Evolutionary conservation across 2,797 vertebrate species (phyloP), one percentile per base, ranked within the genome.

Genomic region (Sylvia borin): DNA sequence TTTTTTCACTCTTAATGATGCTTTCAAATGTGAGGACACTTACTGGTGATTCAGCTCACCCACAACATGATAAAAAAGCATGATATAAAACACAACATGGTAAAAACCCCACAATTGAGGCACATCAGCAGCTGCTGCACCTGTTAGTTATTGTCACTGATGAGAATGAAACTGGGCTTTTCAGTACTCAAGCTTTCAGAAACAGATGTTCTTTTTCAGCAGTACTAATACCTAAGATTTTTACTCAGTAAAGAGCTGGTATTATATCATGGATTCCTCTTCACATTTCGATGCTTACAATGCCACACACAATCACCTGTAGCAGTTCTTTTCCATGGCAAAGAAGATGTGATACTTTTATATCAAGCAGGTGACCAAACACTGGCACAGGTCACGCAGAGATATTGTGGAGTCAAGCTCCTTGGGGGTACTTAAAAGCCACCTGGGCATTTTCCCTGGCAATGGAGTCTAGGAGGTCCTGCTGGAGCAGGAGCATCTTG

Each of bases 71-170:
- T 25, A 17, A 31, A 79, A 60, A 1, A 29, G 25, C 27, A 14
- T 15, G 6, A 36, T 20, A 16, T 10, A 51, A 64, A 58, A 2
- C 38, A 36, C 45, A 70, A 38, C 0, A 0, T 10, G 10, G 22
- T 40, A 42, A 67, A 80, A 88, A 2, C 2, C 16, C 13, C 34
- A 29, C 29, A 42, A 13, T 0, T n/a, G 60, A 62, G 24, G 27
- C 31, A 24, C 25, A 9, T 16, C n/a, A 62, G 45, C 32, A 65
- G 34, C 65, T 61, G 42, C 22, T 78, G 29, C 3, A 0, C 5
- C 29, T 62, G 1, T 16, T 21, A 19, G n/a, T 62, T 62, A 10
- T 36, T 20, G 29, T 10, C 70, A 71, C 21, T 18, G 53, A 54
- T 2, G 1, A 77, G 51, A 91, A 70, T 32, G 25, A 66, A 42